These are phyloP conservation scores for Zingel zingel DNA, from an alignment of 2,113 vertebrate genomes.

Conservation along the genomic window DNA sequence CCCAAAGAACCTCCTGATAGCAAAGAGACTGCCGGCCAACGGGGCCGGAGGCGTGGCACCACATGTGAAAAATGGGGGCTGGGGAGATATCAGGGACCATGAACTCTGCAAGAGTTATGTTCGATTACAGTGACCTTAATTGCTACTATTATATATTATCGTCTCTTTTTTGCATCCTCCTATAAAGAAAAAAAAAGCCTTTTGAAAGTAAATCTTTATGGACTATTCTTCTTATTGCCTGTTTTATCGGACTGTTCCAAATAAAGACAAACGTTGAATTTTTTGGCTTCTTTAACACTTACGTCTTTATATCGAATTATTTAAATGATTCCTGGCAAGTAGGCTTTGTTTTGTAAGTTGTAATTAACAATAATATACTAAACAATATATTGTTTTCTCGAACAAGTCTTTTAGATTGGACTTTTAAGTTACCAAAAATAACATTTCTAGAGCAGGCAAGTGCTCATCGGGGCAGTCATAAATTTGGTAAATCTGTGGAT, in stretches of 20 bases:
- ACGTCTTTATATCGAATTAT: constrained; percentile 61
- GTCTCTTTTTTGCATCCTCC: constrained; percentile 86
- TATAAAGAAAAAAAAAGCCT: constrained; percentile 84
- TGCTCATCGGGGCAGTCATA: constrained; percentile 24
- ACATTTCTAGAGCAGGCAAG: constrained; percentile 4
- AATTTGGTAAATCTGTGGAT: constrained; percentile 49
- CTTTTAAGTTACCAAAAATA: neutral
- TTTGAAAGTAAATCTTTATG: constrained; percentile 84
- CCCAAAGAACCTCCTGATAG: constrained; percentile 89
- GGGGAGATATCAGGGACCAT: constrained; percentile 99
- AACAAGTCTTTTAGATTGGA: neutral
- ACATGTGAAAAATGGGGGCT: constrained; percentile 98
- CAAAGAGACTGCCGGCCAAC: constrained; percentile 89
- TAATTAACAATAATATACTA: constrained; percentile 35
- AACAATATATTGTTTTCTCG: constrained; percentile 42
- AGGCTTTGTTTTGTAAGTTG: constrained; percentile 43
- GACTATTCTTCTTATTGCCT: constrained; percentile 87
- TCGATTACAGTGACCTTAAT: constrained; percentile 93
- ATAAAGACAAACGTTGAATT: constrained; percentile 84
- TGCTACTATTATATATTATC: constrained; percentile 76
- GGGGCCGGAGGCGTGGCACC: constrained; percentile 90
- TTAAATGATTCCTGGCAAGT: constrained; percentile 32
- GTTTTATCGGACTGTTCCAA: constrained; percentile 86
- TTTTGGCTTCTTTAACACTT: constrained; percentile 76
- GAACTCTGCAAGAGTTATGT: constrained; percentile 99